Percentiles rank a stretch among this genome's conserved stretches.
phyloP scores from a whole-genome alignment of 2,113 vertebrate genomes.

The Stigmatopora argus region DNA sequence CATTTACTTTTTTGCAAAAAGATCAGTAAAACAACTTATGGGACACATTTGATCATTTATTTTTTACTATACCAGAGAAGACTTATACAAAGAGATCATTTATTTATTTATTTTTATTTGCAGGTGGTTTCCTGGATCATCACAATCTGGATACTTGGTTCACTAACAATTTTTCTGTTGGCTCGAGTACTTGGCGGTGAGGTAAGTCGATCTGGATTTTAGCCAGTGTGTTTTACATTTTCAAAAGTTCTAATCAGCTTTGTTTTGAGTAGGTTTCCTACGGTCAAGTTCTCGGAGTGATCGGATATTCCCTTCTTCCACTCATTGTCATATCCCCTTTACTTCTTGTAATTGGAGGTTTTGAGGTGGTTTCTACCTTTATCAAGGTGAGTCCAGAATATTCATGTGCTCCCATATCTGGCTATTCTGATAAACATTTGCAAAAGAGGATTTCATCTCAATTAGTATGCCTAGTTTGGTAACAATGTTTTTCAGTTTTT shows the following conservation, averaged over 20 bases:
- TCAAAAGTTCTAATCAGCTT: neutral
- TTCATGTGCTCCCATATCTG: neutral
- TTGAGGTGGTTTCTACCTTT: constrained; percentile 88
- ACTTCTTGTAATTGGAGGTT: constrained; percentile 86
- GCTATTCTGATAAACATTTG: too few relatives aligned
- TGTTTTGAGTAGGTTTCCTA: constrained; percentile 81
- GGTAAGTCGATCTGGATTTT: constrained; percentile 66
- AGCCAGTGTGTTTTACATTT: neutral
- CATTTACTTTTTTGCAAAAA: neutral
- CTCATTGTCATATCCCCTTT: constrained; percentile 93
- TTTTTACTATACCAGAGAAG: neutral
- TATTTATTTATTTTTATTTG: neutral
- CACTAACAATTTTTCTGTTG: constrained; percentile 92
- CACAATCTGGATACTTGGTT: constrained; percentile 99
- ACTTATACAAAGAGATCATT: neutral
- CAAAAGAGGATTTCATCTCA: too few relatives aligned
- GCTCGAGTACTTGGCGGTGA: constrained; percentile 97
- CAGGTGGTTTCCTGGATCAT: constrained; percentile 99
- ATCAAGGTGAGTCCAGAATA: constrained; percentile 82
- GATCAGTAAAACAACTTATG: neutral
- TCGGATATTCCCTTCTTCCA: constrained; percentile 96
- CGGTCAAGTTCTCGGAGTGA: constrained; percentile 96
- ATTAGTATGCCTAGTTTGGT: too few relatives aligned
- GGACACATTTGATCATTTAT: neutral
- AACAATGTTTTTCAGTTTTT: too few relatives aligned